Conservation (phyloP, 2,888 invertebrate genomes). For the Drosophila ustulata region DNA sequence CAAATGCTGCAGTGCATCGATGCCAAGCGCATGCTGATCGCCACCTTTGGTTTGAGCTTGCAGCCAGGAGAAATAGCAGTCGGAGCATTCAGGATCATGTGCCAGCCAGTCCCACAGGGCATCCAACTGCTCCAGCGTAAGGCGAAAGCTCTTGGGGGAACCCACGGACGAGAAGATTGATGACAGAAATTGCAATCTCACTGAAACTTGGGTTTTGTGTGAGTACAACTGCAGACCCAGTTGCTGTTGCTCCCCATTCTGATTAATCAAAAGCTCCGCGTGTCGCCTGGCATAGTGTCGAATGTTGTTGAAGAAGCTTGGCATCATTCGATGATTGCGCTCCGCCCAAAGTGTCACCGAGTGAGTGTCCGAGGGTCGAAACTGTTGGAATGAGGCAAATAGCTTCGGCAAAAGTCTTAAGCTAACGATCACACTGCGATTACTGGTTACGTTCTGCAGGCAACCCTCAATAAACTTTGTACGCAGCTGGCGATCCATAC, state of each 20-base stretch:
- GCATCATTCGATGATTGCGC: conserved; percentile 96
- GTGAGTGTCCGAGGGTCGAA: conserved; percentile 94
- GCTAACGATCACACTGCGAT: conserved; percentile 96
- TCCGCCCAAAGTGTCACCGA: conserved; percentile 97
- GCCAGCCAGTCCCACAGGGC: conserved; percentile 96
- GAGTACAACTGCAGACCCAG: conserved; percentile 86
- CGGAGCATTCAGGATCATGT: conserved; percentile 93
- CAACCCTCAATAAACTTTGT: conserved; percentile 98
- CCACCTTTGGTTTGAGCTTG: conserved; percentile 96
- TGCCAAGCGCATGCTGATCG: conserved; percentile 95
- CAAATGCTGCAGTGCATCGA: conserved; percentile 94
- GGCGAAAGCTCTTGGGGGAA: conserved; percentile 93
- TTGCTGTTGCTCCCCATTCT: conserved; percentile 77
- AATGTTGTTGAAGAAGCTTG: conserved; percentile 95
- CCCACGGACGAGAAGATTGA: conserved; percentile 96
- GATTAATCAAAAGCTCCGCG: conserved; percentile 79
- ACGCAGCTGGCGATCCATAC: conserved; percentile 94
- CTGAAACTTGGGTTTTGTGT: conserved; percentile 95
- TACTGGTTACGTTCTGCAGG: conserved; percentile 94
- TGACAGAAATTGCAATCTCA: conserved; percentile 95
- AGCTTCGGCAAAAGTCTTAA: conserved; percentile 94
- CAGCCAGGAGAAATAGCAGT: conserved; percentile 97
- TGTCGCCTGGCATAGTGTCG: conserved; percentile 88
- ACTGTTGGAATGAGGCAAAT: conserved; percentile 95
- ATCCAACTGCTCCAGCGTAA: conserved; percentile 95